Percentiles rank a stretch among this genome's conserved stretches.
These are phyloP conservation scores for Rambutsinella grinnellia DNA, from an alignment of 2,888 invertebrate species.

Conservation along the genomic window DNA sequence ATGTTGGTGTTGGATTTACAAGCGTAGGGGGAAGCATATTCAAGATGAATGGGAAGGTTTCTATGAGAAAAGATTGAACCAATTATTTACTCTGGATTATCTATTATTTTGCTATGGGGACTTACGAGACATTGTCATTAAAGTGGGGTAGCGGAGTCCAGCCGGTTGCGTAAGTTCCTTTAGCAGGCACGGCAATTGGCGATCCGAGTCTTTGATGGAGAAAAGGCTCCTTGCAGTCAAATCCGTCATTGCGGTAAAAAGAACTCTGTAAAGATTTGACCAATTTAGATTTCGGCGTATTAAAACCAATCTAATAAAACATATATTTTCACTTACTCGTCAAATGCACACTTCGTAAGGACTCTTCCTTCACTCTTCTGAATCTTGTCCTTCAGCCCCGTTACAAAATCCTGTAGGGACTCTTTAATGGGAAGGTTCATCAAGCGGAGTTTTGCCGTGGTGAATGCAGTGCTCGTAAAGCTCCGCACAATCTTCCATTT, in stretches of 20 bases:
- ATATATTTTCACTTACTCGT: constrained; percentile 1
- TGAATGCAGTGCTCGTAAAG: background rate
- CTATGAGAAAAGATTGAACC: constrained; percentile 26
- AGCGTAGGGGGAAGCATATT: constrained; percentile 37
- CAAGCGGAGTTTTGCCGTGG: background rate
- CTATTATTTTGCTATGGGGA: background rate
- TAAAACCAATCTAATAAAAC: too few relatives aligned
- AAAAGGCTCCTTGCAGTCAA: background rate
- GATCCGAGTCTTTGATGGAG: background rate
- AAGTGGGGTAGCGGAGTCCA: background rate
- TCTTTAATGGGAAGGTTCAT: constrained; percentile 18
- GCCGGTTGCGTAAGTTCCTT: background rate
- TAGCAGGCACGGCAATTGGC: background rate
- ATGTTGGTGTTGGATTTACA: constrained; percentile 12
- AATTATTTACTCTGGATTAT: constrained; percentile 1
- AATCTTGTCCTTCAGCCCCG: background rate
- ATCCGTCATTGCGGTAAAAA: constrained; percentile 2
- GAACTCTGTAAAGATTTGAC: background rate
- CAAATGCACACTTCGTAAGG: background rate
- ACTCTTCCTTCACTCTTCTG: background rate
- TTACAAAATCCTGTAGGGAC: background rate
- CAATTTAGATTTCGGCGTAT: too few relatives aligned
- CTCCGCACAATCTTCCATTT: constrained; percentile 11
- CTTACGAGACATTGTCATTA: background rate
- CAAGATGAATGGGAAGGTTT: constrained; percentile 41